Percentiles rank a stretch among this genome's conserved stretches.
phyloP scores from a whole-genome alignment of 2,797 vertebrate species.

The Anomalospiza imberbis region DNA sequence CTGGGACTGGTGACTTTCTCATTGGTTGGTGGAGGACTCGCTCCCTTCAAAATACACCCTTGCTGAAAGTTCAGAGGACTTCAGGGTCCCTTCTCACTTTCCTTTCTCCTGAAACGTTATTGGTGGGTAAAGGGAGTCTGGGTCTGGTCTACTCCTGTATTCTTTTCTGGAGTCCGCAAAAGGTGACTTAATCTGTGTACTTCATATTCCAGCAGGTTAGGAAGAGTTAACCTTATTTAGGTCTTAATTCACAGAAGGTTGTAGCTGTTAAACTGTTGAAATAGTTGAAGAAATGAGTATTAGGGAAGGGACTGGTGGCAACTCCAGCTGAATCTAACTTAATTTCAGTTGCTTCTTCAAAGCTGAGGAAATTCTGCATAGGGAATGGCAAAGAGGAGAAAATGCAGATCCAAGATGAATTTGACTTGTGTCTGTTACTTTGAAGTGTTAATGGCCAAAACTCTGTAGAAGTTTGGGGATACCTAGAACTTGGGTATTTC shows the following conservation, averaged over 20 bases:
- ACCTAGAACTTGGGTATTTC: neutral
- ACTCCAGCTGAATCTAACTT: neutral
- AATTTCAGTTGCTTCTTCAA: neutral
- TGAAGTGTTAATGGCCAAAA: neutral
- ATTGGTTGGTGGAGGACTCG: rapidly evolving
- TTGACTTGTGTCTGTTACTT: neutral
- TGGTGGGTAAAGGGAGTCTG: neutral
- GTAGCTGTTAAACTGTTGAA: neutral
- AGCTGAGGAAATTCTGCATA: neutral
- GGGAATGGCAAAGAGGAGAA: neutral
- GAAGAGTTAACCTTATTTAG: neutral
- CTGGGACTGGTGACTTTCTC: neutral
- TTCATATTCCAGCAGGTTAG: neutral
- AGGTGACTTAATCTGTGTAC: neutral
- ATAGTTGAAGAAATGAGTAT: neutral
- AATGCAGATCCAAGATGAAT: neutral
- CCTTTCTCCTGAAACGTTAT: neutral
- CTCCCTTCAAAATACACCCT: neutral
- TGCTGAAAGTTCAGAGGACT: neutral
- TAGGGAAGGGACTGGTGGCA: neutral
- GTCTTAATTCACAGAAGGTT: neutral
- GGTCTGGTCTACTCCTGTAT: neutral
- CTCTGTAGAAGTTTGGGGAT: neutral
- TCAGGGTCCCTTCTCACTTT: neutral
- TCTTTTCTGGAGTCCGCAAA: neutral